A percentile compares a stretch with the other conserved stretches of the same genome.
phyloP scores from a whole-genome alignment of 2,888 invertebrate genomes.

The Microctonus aethiopoides region DNA sequence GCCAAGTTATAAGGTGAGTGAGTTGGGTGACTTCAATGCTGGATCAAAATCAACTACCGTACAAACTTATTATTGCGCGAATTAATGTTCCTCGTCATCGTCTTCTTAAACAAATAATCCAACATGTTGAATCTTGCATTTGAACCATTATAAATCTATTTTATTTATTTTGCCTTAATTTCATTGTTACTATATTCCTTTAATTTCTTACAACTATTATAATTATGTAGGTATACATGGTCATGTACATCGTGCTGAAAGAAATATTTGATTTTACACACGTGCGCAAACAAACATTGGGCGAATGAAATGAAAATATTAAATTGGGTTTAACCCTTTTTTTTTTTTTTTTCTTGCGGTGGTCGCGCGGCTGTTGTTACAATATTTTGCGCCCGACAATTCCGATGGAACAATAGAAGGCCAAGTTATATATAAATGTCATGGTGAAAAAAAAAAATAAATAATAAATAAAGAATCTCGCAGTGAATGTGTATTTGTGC shows the following conservation, averaged over 20 bases:
- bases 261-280: constrained; percentile 13
- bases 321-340: constrained; percentile 37
- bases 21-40: constrained; percentile 34
- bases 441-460: not conserved
- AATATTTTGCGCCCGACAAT: constrained; percentile 63
- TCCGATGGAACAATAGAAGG: constrained; percentile 52
- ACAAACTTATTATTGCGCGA: constrained; percentile 6
- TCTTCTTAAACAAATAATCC: not conserved
- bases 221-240: not conserved
- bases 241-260: not conserved
- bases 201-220: not conserved
- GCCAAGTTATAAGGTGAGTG: constrained; percentile 25
- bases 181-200: not conserved
- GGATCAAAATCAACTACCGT: constrained; percentile 16
- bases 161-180: no score
- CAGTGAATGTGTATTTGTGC: not conserved
- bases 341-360: constrained; percentile 34
- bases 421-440: constrained; percentile 11
- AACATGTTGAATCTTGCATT: no score
- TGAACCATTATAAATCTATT: not conserved
- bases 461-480: not conserved
- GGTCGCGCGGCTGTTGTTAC: constrained; percentile 56
- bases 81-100: constrained; percentile 35
- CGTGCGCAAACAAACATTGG: constrained; percentile 21
- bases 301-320: constrained; percentile 50